Conservation (phyloP, 2,113 vertebrate genomes). For the Pristiophorus japonicus region DNA sequence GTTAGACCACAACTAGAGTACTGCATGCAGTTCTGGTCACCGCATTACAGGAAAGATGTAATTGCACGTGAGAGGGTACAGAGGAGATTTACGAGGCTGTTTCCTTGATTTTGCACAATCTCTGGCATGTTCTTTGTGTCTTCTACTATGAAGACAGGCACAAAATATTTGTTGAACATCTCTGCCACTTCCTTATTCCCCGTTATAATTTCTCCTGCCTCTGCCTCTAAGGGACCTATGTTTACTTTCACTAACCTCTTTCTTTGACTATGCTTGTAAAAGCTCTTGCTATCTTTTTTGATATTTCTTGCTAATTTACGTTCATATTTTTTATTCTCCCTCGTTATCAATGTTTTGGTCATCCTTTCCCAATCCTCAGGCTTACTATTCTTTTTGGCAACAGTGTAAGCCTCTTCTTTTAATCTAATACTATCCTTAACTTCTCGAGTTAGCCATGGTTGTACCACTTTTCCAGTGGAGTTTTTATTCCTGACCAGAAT, state of each 20-base stretch:
- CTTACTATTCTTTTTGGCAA: background rate
- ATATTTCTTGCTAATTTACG: background rate
- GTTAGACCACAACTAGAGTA: no score
- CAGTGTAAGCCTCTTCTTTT: background rate
- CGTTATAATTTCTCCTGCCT: background rate
- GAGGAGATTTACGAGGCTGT: no score
- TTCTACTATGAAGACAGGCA: background rate
- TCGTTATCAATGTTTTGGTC: background rate
- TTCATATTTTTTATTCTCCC: background rate
- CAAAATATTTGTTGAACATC: background rate
- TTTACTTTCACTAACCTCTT: background rate
- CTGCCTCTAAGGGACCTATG: background rate
- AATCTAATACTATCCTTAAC: background rate
- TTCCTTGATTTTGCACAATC: no score
- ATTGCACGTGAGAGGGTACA: no score
- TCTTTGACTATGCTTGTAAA: background rate
- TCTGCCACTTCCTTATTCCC: background rate
- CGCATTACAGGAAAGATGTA: no score
- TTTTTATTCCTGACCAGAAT: background rate
- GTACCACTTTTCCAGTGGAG: background rate
- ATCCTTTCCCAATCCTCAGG: background rate
- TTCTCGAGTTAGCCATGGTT: background rate
- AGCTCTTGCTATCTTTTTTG: background rate
- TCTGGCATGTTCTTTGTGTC: background rate
- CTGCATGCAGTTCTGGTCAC: no score